Base-by-base conservation (phyloP, 2,888 invertebrate genomes). In the Augiades crinisus region DNA sequence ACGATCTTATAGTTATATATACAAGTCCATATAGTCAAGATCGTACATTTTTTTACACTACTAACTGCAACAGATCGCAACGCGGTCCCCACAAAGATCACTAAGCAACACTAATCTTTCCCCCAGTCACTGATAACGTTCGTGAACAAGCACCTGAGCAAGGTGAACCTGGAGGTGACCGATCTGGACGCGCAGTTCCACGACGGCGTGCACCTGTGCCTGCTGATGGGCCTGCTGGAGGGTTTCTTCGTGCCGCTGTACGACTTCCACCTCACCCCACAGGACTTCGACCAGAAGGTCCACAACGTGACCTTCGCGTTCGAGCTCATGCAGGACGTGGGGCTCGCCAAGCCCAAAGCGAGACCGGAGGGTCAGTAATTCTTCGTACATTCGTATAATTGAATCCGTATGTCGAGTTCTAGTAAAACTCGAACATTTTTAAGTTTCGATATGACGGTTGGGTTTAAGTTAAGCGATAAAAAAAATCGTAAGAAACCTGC, bases 231-330 rank as follows among this genome's bases (percentile, higher is more conserved):
- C 0, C 89, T 99, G 6, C 89, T 99, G 7, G 99, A 99, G 76
- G 98, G 98, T 10, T 99, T 99, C 83, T 99, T 99, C 80, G 98
- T 99, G 14, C 99, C 99, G 2, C 90, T 99, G 30, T 96, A 98
- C 75, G 95, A 95, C 70, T 99, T 99, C 81, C 94, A 98, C 75
- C 91, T 98, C 57, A 98, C 98, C 1, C 98, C 99, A 1, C 95
- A 96, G 70, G 96, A 95, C 67, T 94, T 94, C 64, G 96, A 97
- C 53, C 96, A 98, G 67, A 97, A 98, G 89, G 96, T 99, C 1
- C 98, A 98, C 75, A 99, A 99, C 88, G 99, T 99, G 1, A 92
- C 94, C 0, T 98, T 99, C 81, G 96, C 99, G 0, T 99, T 99
- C 84, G 98, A 99, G 70, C 87, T 99, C 57, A 99, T 99, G 99